Base-by-base conservation (phyloP, 1,140 invertebrate genomes). In the Trichoplusia ni region DNA sequence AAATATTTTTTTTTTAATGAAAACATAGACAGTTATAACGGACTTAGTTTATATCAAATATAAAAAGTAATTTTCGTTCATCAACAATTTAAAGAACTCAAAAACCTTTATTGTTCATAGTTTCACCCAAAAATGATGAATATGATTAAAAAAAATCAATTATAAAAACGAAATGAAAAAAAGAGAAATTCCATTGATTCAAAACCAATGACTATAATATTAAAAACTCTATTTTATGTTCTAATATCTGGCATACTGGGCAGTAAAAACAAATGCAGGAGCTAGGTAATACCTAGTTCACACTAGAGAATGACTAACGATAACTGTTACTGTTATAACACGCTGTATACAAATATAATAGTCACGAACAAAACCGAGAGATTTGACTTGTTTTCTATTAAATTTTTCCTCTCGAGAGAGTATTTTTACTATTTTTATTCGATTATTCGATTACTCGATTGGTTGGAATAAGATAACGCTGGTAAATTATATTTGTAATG, bases 261-360 rank as follows among this genome's bases (percentile, higher is more conserved):
- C 40, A 33, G 27, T 59, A 59, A 59, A 59, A 59, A 59, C 46
- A 46, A 59, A 59, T 33, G 56, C 37, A 7, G 29, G 23, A 35
- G 27, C 42, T 33, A 59, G 40, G 40, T 59, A 59, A 59, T 35
- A 46, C 56, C 56, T 44, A 46, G 56, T 59, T 59, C 56, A 59
- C 56, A 59, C 56, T 59, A 59, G 40, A 40, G 56, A 59, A 46
- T 46, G 56, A 59, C 23, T 59, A 59, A 59, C 56, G 40, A 40
- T 59, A 18, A 59, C 18, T 33, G 56, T 59, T 35, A 59, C 56
- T 59, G 56, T 59, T 59, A 59, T 59, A 18, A 27, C 40, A 27
- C 37, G 29, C 40, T 46, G 56, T 46, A 59, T 59, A 59, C 56
- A 59, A 46, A 59, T 59, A 46, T 59, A 59, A 59, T 46, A 19